Percentiles rank a stretch among this genome's conserved stretches.
Conservation (phyloP, 2,113 vertebrate genomes). For the Pollimyrus isidori region DNA sequence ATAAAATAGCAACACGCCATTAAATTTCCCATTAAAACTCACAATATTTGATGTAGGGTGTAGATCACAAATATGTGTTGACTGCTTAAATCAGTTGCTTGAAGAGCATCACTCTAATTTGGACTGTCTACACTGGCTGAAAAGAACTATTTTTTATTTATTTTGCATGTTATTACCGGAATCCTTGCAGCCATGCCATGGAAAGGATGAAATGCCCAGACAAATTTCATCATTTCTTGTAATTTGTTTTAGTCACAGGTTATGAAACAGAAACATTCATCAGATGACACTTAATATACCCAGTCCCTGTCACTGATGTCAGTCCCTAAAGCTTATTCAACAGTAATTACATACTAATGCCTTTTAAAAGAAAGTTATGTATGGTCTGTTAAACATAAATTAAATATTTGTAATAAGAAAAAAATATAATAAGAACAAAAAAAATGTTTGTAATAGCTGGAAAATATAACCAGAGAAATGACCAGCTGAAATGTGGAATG, state of each 20-base stretch:
- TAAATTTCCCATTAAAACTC: neutral
- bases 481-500: neutral
- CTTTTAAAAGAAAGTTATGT: neutral
- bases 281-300: neutral
- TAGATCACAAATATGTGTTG: neutral
- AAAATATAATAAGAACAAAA: neutral
- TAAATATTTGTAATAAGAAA: neutral
- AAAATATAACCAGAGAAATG: neutral
- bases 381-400: neutral
- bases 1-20: neutral
- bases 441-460: neutral
- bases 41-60: neutral
- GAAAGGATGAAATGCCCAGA: conserved; percentile 30
- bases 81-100: neutral
- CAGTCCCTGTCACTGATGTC: neutral
- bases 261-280: neutral
- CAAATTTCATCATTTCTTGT: neutral
- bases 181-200: neutral
- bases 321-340: neutral
- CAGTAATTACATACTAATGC: neutral
- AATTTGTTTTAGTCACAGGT: neutral
- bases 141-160: neutral
- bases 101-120: neutral
- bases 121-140: neutral
- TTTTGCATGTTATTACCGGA: neutral